These are phyloP conservation scores for cat (Felis catus) DNA, from an alignment of 2,113 vertebrate genomes.

Conservation along the genomic window DNA sequence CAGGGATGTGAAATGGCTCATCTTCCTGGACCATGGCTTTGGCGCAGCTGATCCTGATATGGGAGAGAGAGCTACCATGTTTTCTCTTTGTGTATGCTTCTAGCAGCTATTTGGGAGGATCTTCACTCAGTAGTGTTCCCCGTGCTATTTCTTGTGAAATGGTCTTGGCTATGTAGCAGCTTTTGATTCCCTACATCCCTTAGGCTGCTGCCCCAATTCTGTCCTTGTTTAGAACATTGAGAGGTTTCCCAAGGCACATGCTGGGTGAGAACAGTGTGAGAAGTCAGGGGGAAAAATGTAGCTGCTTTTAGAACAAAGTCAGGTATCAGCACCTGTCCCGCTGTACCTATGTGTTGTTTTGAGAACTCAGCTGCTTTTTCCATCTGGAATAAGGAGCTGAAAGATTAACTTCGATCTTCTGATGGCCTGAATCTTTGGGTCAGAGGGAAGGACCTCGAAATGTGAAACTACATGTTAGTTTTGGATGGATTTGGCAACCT, in stretches of 20 bases:
- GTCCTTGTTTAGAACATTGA: constrained; percentile 64
- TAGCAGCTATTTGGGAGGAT: constrained; percentile 61
- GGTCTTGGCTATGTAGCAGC: constrained; percentile 71
- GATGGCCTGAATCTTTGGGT: constrained; percentile 30
- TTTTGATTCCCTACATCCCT: constrained; percentile 64
- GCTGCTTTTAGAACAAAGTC: constrained; percentile 60
- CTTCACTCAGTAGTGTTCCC: constrained; percentile 50
- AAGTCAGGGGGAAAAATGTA: background rate
- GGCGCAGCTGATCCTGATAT: constrained; percentile 34
- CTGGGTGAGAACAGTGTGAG: constrained; percentile 35
- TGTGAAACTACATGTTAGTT: constrained; percentile 20
- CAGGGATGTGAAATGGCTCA: constrained; percentile 50
- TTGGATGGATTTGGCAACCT: background rate
- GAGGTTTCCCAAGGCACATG: constrained; percentile 61
- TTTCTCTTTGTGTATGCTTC: constrained; percentile 64
- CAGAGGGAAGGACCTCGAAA: constrained; percentile 15
- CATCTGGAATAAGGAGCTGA: constrained; percentile 20
- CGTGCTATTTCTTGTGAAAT: constrained; percentile 73
- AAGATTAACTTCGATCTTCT: constrained; percentile 37
- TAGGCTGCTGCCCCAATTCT: constrained; percentile 66
- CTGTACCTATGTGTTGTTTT: constrained; percentile 20
- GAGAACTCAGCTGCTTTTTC: constrained; percentile 53
- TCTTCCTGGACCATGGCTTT: constrained; percentile 51
- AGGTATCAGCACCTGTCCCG: constrained; percentile 32
- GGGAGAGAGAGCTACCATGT: constrained; percentile 18